These are phyloP conservation scores for Lysandra bellargus DNA, from an alignment of 2,888 invertebrate species.

Conservation along the genomic window DNA sequence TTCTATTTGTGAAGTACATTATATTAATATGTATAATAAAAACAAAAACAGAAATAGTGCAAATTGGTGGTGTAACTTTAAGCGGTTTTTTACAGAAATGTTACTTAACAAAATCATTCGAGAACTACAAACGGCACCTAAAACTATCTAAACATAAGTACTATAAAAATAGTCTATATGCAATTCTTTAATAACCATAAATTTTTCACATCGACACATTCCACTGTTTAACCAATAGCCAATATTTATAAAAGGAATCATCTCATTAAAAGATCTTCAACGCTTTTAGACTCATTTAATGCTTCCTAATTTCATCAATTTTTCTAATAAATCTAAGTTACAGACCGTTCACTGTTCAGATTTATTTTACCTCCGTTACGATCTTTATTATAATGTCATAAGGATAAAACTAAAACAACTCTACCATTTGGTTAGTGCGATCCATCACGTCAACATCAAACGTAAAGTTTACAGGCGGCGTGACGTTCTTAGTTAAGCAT, in stretches of 20 bases:
- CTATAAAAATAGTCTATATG: no score
- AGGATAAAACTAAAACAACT: neutral
- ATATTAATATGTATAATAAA: neutral
- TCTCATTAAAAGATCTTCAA: neutral
- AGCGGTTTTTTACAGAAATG: no score
- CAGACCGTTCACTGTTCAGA: neutral
- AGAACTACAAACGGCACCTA: no score
- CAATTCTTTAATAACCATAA: no score
- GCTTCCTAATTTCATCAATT: neutral
- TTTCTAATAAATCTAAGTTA: neutral
- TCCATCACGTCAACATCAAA: slow-evolving; percentile 20
- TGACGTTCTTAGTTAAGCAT: slow-evolving; percentile 54
- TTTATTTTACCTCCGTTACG: neutral
- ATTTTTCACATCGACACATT: neutral
- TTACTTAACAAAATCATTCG: no score
- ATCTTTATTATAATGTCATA: neutral
- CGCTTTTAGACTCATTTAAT: neutral
- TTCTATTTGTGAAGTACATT: neutral
- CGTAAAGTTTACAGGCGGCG: slow-evolving; percentile 41
- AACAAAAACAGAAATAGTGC: no score
- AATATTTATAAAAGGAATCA: neutral
- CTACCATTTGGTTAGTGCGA: neutral
- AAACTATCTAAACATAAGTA: no score
- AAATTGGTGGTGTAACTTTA: no score
- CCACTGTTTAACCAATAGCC: neutral